These are phyloP conservation scores for Shinisaurus crocodilurus DNA, from an alignment of 2,113 vertebrate genomes.

Conservation along the genomic window DNA sequence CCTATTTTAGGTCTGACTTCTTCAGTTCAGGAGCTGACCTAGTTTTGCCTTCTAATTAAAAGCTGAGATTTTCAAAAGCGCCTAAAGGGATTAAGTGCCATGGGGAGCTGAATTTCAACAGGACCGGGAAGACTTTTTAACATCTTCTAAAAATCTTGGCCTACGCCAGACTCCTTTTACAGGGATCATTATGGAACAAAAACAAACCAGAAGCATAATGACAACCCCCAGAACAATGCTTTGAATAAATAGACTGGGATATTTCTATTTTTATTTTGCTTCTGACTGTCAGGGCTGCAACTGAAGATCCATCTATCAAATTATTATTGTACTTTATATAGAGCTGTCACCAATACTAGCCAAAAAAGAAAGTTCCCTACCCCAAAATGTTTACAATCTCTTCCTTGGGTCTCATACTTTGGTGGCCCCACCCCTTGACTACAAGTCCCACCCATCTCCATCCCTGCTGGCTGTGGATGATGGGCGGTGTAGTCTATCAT, in stretches of 20 bases:
- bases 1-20: constrained; percentile 3
- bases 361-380: not conserved
- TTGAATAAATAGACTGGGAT: not conserved
- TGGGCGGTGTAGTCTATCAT: too few relatives aligned
- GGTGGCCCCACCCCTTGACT: too few relatives aligned
- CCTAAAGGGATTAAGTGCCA: not conserved
- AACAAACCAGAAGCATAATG: not conserved
- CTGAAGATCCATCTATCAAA: not conserved
- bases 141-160: not conserved
- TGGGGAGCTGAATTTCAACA: constrained; percentile 1
- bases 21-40: constrained; percentile 35
- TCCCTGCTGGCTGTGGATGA: too few relatives aligned
- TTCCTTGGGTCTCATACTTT: too few relatives aligned
- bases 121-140: constrained; percentile 18
- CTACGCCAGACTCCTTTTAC: not conserved
- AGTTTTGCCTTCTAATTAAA: constrained; percentile 44
- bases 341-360: not conserved
- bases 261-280: not conserved
- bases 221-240: not conserved
- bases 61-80: constrained; percentile 19
- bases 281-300: not conserved
- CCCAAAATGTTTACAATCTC: too few relatives aligned
- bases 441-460: too few relatives aligned
- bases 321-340: not conserved
- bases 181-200: not conserved